Conservation (phyloP, 2,113 vertebrate genomes). For the Ploceus nigricollis region DNA sequence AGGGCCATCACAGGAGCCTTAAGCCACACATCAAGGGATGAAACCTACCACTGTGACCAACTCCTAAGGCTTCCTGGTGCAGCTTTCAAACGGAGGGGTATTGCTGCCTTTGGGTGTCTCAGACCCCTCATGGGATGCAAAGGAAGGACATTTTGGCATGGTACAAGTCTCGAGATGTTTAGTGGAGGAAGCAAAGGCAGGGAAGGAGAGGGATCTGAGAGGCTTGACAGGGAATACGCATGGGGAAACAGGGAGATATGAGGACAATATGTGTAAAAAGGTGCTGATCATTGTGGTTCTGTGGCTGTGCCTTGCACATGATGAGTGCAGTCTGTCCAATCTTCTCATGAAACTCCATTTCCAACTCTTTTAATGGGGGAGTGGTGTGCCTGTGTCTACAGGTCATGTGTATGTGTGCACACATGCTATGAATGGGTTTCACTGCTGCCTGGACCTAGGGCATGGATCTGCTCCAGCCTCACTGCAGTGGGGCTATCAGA, state of each 20-base stretch:
- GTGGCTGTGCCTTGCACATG: not conserved
- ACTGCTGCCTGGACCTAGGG: not conserved
- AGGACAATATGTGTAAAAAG: not conserved
- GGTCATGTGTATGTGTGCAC: rapidly evolving
- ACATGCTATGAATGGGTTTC: rapidly evolving
- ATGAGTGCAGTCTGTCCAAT: not conserved
- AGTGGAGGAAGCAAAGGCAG: not conserved
- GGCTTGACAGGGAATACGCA: not conserved
- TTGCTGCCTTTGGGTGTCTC: not conserved
- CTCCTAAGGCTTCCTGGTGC: not conserved
- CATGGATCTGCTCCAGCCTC: not conserved
- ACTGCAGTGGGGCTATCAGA: not conserved
- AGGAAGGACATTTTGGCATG: not conserved
- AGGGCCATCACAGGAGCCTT: not conserved
- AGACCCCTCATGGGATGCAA: not conserved
- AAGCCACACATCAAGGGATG: not conserved
- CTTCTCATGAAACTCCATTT: not conserved
- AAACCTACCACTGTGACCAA: not conserved
- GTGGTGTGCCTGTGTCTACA: not conserved
- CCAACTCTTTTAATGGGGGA: not conserved
- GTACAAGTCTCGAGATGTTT: not conserved
- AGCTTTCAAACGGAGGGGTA: not conserved
- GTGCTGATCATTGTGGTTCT: not conserved
- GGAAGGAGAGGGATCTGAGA: not conserved
- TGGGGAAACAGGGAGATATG: not conserved